Percentiles rank a stretch among this genome's conserved stretches.
phyloP scores from a whole-genome alignment of 2,113 vertebrate genomes.

The Brachyhypopomus gauderio region DNA sequence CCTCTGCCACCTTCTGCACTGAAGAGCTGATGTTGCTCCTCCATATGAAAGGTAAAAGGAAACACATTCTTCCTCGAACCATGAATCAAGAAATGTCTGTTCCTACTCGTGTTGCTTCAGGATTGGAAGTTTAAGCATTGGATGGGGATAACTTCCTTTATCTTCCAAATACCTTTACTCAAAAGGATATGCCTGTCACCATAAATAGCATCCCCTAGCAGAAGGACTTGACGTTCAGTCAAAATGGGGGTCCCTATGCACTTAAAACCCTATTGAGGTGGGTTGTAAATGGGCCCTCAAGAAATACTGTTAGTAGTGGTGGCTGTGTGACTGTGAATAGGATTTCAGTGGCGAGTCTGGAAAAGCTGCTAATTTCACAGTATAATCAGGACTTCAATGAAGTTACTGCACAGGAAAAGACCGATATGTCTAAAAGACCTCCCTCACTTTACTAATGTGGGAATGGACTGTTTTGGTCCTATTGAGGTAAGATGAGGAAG shows the following conservation, averaged over 20 bases:
- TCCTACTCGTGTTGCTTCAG: neutral
- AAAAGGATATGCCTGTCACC: neutral
- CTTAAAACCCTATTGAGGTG: neutral
- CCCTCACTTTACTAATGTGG: constrained; percentile 16
- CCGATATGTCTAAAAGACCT: no score
- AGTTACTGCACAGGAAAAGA: neutral
- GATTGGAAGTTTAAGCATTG: neutral
- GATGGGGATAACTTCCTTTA: neutral
- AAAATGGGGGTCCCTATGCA: neutral
- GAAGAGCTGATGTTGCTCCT: neutral
- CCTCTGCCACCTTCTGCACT: neutral
- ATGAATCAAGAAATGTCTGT: constrained; percentile 15
- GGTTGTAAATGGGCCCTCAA: constrained; percentile 15
- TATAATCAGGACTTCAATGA: constrained; percentile 32
- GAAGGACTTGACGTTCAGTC: neutral
- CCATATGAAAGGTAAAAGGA: neutral
- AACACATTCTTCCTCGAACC: neutral
- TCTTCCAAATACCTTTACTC: neutral
- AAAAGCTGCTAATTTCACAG: neutral
- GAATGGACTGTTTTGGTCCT: neutral
- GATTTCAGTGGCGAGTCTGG: neutral
- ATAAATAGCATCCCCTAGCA: neutral
- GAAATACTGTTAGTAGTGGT: neutral
- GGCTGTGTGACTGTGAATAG: neutral
- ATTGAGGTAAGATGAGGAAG: no score